A percentile compares a stretch with the other conserved stretches of the same genome.
Conservation (phyloP, 2,113 vertebrate species). For the Lates calcarifer region DNA sequence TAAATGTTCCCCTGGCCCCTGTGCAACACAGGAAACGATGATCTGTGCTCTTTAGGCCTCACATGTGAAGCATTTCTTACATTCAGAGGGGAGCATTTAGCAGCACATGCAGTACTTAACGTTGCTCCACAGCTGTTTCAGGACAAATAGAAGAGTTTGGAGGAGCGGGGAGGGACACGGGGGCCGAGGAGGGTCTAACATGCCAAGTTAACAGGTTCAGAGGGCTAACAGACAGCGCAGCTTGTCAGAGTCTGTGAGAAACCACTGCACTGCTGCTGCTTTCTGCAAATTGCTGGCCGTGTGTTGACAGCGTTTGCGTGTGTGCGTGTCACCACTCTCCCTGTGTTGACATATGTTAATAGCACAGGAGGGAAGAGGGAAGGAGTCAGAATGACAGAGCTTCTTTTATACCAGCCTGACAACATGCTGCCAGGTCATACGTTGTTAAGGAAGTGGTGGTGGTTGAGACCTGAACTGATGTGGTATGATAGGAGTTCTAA, state of each 20-base stretch:
- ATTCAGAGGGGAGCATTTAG: conserved; percentile 75
- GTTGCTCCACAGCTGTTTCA: conserved; percentile 77
- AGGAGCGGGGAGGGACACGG: conserved; percentile 41
- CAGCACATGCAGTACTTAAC: conserved; percentile 71
- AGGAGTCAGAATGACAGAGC: conserved; percentile 57
- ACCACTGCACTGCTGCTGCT: conserved; percentile 43
- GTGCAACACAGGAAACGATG: conserved; percentile 76
- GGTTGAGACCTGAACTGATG: conserved; percentile 58
- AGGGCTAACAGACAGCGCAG: conserved; percentile 52
- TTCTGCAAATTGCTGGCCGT: conserved; percentile 45
- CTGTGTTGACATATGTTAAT: conserved; percentile 74
- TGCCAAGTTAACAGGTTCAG: conserved; percentile 76
- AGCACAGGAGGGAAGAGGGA: conserved; percentile 51
- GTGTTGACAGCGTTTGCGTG: conserved; percentile 47
- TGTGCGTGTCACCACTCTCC: conserved; percentile 42
- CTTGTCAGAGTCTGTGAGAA: conserved; percentile 65
- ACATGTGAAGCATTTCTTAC: conserved; percentile 74
- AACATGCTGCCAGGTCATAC: conserved; percentile 67
- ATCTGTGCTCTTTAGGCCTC: conserved; percentile 65
- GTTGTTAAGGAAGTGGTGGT: conserved; percentile 64
- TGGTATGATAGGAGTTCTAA: conserved; percentile 48
- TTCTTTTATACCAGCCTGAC: conserved; percentile 72
- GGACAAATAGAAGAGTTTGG: conserved; percentile 69
- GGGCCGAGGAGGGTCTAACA: conserved; percentile 28
- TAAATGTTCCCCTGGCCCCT: conserved; percentile 69